These are phyloP conservation scores for Ormyrus thymus DNA, from an alignment of 2,888 invertebrate species.

Conservation along the genomic window DNA sequence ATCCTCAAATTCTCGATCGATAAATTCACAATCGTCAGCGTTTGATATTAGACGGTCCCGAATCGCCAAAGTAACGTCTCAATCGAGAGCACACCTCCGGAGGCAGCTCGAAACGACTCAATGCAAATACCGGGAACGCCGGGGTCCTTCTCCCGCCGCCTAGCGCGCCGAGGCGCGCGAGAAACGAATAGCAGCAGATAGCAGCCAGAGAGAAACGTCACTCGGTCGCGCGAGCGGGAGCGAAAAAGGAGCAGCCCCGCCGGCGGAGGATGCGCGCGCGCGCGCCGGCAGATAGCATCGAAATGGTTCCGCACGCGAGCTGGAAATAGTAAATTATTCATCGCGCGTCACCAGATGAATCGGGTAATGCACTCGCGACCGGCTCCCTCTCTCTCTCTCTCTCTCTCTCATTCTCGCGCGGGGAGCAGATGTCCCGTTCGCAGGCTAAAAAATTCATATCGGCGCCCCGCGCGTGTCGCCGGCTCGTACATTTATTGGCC, in stretches of 20 bases:
- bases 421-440: constrained; percentile 19
- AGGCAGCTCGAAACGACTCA: neutral
- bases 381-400: neutral
- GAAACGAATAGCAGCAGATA: constrained; percentile 10
- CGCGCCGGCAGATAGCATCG: constrained; percentile 58
- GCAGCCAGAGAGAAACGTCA: neutral
- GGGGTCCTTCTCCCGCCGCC: neutral
- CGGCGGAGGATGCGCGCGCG: constrained; percentile 9
- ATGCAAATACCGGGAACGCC: constrained; percentile 15
- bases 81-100: too few species aligned
- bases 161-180: neutral
- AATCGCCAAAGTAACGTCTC: too few species aligned
- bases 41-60: too few species aligned
- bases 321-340: constrained; percentile 60
- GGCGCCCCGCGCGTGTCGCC: constrained; percentile 11
- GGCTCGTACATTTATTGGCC: neutral
- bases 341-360: constrained; percentile 62
- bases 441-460: constrained; percentile 33
- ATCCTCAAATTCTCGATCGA: too few species aligned
- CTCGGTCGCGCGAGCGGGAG: neutral
- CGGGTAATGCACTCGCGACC: constrained; percentile 59
- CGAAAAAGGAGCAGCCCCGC: neutral
- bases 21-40: too few species aligned
- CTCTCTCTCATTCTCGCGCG: neutral
- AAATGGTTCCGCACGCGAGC: constrained; percentile 55